A percentile compares a stretch with the other conserved stretches of the same genome.
Evolutionary conservation across 2,113 vertebrate species (phyloP).

Genomic region (Sinosuthora webbiana): DNA sequence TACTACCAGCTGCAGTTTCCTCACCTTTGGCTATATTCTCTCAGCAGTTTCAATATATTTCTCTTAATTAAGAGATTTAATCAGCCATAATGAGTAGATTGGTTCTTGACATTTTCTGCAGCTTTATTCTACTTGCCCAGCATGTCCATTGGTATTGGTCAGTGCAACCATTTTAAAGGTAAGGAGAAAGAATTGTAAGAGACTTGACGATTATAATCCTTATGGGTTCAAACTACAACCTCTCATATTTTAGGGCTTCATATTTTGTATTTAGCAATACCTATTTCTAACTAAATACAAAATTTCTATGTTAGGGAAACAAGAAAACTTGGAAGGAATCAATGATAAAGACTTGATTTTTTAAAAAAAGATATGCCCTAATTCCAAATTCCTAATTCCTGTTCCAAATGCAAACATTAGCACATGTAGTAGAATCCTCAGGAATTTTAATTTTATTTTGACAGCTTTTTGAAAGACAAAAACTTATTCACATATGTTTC

Average conservation of each 20-base stretch:
- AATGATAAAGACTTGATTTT: neutral
- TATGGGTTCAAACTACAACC: neutral
- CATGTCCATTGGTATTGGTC: neutral
- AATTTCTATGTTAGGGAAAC: neutral
- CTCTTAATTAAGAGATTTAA: conserved; percentile 12
- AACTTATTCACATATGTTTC: neutral
- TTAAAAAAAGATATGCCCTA: neutral
- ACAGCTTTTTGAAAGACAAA: neutral
- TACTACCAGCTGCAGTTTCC: neutral
- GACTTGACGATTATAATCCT: neutral
- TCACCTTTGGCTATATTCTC: neutral
- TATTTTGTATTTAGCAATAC: neutral
- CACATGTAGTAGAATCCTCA: neutral
- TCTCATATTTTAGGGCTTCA: neutral
- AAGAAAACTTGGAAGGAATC: neutral
- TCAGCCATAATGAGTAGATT: neutral
- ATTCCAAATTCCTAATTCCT: neutral
- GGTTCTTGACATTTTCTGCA: neutral
- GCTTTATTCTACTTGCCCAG: neutral
- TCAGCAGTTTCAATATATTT: neutral
- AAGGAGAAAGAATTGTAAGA: neutral
- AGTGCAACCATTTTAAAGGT: neutral
- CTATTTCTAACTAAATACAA: neutral
- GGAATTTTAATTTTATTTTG: neutral
- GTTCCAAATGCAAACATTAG: neutral